phyloP scores from a whole-genome alignment of 2,113 vertebrate genomes.

The Tragelaphus strepsiceros region DNA sequence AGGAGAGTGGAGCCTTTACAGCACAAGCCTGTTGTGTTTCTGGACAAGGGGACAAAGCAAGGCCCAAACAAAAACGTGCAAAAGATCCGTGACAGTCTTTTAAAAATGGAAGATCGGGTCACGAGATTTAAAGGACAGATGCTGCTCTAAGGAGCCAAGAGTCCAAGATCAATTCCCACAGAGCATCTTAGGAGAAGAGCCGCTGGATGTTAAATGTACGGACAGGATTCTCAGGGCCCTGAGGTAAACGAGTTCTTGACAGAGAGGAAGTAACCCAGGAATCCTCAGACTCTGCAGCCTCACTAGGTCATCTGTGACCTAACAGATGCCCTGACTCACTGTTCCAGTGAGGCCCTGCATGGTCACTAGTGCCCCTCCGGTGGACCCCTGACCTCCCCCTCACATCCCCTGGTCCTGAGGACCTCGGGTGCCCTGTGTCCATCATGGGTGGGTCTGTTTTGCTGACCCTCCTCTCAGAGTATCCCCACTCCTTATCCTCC shows the following conservation, averaged over 20 bases:
- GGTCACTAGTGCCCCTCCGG: rapidly evolving
- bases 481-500: neutral
- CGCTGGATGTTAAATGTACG: rapidly evolving
- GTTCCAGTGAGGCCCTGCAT: neutral
- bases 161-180: neutral
- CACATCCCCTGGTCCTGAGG: neutral
- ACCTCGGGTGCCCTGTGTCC: neutral
- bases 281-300: rapidly evolving
- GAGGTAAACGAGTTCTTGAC: rapidly evolving
- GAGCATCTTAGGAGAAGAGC: too few relatives aligned
- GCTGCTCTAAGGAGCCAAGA: neutral
- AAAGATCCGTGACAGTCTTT: neutral
- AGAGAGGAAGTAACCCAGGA: neutral
- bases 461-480: neutral
- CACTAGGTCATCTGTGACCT: rapidly evolving
- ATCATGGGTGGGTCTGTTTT: neutral
- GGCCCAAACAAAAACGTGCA: neutral
- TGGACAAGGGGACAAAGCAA: neutral
- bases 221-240: neutral
- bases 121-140: neutral
- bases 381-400: too few relatives aligned
- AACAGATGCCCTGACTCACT: neutral
- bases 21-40: too few relatives aligned
- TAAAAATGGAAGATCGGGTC: neutral
- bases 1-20: neutral